Percentiles rank a stretch among this genome's conserved stretches.
phyloP scores from a whole-genome alignment of 2,888 invertebrate genomes.

The Mythimna impura region DNA sequence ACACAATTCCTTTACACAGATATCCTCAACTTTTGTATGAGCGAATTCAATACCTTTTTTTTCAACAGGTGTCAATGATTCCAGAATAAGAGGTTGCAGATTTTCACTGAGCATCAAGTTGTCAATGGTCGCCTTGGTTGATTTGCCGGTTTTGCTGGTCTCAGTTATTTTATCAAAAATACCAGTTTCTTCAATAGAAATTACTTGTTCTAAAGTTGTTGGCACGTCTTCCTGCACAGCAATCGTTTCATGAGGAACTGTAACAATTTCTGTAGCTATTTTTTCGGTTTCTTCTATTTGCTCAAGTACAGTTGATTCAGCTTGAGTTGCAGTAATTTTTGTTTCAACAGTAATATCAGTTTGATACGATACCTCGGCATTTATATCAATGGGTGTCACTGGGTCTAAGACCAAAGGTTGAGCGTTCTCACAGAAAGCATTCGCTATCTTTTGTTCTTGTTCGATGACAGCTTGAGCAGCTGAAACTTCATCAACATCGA shows the following conservation, averaged over 20 bases:
- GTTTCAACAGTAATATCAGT: neutral
- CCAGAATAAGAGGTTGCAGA: neutral
- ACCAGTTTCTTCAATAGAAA: neutral
- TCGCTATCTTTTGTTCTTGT: neutral
- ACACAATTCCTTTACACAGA: neutral
- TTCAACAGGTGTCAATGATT: neutral
- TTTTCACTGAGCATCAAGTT: neutral
- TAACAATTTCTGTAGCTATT: neutral
- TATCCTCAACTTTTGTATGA: neutral
- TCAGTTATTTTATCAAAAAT: no score
- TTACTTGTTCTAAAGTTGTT: slow-evolving; percentile 4
- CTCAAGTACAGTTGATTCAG: neutral
- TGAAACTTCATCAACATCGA: neutral
- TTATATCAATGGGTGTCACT: neutral
- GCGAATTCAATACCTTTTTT: neutral
- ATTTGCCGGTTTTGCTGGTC: neutral
- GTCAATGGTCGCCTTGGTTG: neutral
- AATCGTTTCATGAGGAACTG: neutral
- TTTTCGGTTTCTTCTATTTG: neutral
- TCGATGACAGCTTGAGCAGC: neutral
- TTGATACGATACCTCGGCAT: neutral
- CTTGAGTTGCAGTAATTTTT: neutral
- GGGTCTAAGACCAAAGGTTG: slow-evolving; percentile 1
- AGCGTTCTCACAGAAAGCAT: neutral
- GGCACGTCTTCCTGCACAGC: neutral